Conservation (phyloP, 1,140 invertebrate species). For the Drosophila pallidifrons region DNA sequence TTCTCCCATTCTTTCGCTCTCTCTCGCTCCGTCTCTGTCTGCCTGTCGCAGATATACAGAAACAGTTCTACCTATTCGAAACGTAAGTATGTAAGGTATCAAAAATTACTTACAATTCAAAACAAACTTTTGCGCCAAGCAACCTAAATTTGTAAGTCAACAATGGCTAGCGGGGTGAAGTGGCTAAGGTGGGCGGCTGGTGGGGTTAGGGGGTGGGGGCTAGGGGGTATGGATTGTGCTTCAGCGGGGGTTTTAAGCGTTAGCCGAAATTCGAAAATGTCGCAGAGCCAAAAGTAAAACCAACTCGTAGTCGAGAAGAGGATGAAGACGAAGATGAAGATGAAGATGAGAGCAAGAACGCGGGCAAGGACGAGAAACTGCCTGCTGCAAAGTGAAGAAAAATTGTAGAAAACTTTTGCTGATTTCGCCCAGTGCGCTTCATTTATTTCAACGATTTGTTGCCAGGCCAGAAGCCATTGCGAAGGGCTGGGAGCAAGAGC, state of each 20-base stretch:
- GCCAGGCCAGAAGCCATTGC: slow-evolving; percentile 56
- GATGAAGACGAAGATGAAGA: neutral
- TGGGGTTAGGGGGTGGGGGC: too few relatives aligned
- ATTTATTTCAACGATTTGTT: slow-evolving; percentile 83
- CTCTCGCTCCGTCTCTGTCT: slow-evolving; percentile 1
- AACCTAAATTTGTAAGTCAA: slow-evolving; percentile 82
- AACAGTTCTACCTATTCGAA: slow-evolving; percentile 54
- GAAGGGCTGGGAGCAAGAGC: slow-evolving; percentile 15
- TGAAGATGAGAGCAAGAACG: neutral
- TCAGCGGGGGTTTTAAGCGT: slow-evolving; percentile 54
- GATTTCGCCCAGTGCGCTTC: slow-evolving; percentile 81
- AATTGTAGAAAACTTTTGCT: slow-evolving; percentile 82
- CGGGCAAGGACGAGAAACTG: slow-evolving; percentile 18
- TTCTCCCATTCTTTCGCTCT: neutral
- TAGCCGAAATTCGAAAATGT: slow-evolving; percentile 79
- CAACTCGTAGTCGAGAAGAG: slow-evolving; percentile 35
- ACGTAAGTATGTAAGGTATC: slow-evolving; percentile 66
- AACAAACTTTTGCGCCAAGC: slow-evolving; percentile 78
- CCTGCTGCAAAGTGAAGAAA: slow-evolving; percentile 77
- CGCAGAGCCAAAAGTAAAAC: slow-evolving; percentile 68
- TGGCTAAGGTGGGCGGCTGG: neutral
- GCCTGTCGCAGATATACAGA: slow-evolving; percentile 25
- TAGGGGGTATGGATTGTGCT: neutral
- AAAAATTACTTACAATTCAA: slow-evolving; percentile 83
- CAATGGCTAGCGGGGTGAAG: slow-evolving; percentile 54